These are phyloP conservation scores for Drosophila lacicola DNA, from an alignment of 2,888 invertebrate species.

Conservation along the genomic window DNA sequence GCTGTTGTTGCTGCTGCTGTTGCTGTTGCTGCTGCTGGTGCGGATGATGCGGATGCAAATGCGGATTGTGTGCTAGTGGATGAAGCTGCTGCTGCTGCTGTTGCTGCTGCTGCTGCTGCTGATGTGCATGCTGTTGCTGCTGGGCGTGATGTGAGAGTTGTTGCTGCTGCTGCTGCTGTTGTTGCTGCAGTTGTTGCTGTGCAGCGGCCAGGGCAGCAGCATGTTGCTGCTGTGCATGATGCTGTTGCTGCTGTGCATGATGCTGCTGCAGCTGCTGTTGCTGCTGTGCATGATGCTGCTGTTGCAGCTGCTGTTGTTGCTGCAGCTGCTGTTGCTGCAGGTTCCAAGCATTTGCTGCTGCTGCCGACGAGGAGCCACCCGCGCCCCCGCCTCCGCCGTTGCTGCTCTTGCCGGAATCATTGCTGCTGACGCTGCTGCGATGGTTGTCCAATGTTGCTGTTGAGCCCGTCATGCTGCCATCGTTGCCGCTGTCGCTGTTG, in stretches of 20 bases:
- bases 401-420: conserved; percentile 44
- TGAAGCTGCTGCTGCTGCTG: conserved; percentile 64
- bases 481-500: conserved; percentile 70
- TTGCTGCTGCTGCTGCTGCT: conserved; percentile 55
- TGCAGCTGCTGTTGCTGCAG: conserved; percentile 54
- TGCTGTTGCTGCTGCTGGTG: conserved; percentile 64
- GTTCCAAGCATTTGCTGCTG: conserved; percentile 59
- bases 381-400: conserved; percentile 10
- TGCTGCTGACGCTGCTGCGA: conserved; percentile 54
- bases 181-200: conserved; percentile 65
- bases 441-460: conserved; percentile 46
- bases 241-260: conserved; percentile 65
- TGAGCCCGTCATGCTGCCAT: conserved; percentile 53
- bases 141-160: conserved; percentile 69
- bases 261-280: conserved; percentile 54
- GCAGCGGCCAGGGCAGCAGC: conserved; percentile 59
- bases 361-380: conserved; percentile 12
- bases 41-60: conserved; percentile 55
- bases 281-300: conserved; percentile 55
- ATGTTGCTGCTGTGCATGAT: conserved; percentile 77
- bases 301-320: conserved; percentile 46
- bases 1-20: conserved; percentile 66
- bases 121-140: conserved; percentile 67
- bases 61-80: conserved; percentile 52
- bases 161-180: conserved; percentile 55